A percentile compares a stretch with the other conserved stretches of the same genome.
These are phyloP conservation scores for Tetramorium bicarinatum DNA, from an alignment of 2,888 invertebrate species.

Conservation along the genomic window DNA sequence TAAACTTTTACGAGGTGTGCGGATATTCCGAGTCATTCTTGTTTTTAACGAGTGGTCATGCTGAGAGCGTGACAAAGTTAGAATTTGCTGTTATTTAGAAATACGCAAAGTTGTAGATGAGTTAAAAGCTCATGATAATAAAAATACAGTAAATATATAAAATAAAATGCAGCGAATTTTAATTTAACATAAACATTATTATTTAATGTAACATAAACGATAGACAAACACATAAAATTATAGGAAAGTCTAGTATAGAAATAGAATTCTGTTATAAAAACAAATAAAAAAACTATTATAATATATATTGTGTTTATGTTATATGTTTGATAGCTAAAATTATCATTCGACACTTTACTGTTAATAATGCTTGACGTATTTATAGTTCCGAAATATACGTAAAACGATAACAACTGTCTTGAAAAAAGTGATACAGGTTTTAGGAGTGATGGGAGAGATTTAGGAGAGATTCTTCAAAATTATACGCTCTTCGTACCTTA, in stretches of 20 bases:
- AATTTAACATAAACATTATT: neutral
- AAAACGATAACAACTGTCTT: neutral
- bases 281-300: neutral
- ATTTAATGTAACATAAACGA: neutral
- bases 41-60: neutral
- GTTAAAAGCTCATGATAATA: neutral
- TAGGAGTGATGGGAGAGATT: no score
- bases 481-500: neutral
- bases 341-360: neutral
- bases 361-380: slow-evolving; percentile 1
- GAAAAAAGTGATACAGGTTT: neutral
- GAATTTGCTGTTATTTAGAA: slow-evolving; percentile 5
- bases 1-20: slow-evolving; percentile 2
- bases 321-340: neutral
- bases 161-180: neutral
- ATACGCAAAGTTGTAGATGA: neutral
- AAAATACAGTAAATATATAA: neutral
- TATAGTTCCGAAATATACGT: neutral
- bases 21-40: neutral
- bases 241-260: neutral
- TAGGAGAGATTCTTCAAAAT: slow-evolving; percentile 15
- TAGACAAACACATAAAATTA: neutral
- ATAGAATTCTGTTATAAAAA: neutral
- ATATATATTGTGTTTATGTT: neutral
- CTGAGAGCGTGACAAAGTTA: slow-evolving; percentile 15